These are phyloP conservation scores for Physocephala rufipes DNA, from an alignment of 2,888 invertebrate species.

Conservation along the genomic window DNA sequence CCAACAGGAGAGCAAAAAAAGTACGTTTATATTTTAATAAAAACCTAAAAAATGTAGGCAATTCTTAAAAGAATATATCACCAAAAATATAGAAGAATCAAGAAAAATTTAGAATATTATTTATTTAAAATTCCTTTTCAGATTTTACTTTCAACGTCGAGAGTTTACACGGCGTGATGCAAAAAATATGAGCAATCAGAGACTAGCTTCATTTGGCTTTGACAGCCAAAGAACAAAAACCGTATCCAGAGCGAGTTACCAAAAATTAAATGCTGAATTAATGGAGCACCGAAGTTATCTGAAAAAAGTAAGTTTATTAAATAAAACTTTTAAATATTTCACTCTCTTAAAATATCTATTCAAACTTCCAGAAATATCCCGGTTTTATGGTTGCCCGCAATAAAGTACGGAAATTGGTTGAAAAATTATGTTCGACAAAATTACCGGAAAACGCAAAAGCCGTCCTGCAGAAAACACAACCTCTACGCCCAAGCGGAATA, in stretches of 20 bases:
- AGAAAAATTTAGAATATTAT: background rate
- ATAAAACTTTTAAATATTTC: background rate
- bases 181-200: constrained; percentile 47
- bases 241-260: constrained; percentile 47
- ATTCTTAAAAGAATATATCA: constrained; percentile 29
- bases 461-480: constrained; percentile 50
- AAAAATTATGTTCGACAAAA: constrained; percentile 55
- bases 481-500: constrained; percentile 43
- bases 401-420: constrained; percentile 57
- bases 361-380: constrained; percentile 50
- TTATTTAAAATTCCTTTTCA: background rate
- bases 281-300: constrained; percentile 50
- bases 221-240: constrained; percentile 47
- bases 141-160: background rate
- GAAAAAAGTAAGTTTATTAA: constrained; percentile 49
- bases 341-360: background rate
- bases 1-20: background rate
- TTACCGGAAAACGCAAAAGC: constrained; percentile 50
- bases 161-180: constrained; percentile 51
- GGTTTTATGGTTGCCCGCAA: constrained; percentile 57
- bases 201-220: constrained; percentile 49
- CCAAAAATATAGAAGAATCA: background rate
- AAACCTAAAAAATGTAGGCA: constrained; percentile 13
- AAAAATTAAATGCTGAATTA: constrained; percentile 47
- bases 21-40: background rate